Conservation (phyloP, 2,797 vertebrate genomes). For the Poeciliopsis turneri region DNA sequence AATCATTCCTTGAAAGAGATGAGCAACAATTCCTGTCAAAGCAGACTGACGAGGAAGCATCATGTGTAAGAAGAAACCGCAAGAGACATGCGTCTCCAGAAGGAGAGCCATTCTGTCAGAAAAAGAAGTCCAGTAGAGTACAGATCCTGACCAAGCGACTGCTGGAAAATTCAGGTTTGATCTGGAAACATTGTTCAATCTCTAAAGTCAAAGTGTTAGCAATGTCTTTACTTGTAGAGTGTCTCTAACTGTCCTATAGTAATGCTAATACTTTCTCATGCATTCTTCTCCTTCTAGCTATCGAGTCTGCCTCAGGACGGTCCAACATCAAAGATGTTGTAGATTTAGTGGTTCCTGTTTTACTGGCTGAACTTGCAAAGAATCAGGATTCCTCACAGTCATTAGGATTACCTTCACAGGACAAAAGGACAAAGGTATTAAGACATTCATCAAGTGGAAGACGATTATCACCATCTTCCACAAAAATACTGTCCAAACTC, state of each 20-base stretch:
- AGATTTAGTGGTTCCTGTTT: conserved; percentile 80
- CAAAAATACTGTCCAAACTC: conserved; percentile 4
- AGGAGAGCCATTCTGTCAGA: background rate
- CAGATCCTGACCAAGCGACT: conserved; percentile 74
- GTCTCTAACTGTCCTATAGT: background rate
- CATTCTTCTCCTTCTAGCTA: conserved; percentile 37
- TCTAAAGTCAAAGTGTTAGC: background rate
- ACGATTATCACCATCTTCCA: conserved; percentile 13
- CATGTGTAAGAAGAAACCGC: background rate
- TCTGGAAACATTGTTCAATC: background rate
- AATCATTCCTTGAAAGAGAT: conserved; percentile 1
- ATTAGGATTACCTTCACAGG: background rate
- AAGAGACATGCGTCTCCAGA: background rate
- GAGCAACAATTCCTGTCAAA: background rate
- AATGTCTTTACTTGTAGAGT: background rate
- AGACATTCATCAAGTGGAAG: background rate
- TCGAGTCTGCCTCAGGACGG: conserved; percentile 52
- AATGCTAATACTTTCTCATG: fast-evolving
- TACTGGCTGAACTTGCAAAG: conserved; percentile 82
- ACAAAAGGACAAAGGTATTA: conserved; percentile 22
- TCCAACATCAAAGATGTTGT: conserved; percentile 77
- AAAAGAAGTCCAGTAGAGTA: conserved; percentile 32
- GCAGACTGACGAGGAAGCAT: background rate
- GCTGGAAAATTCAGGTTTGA: conserved; percentile 74
- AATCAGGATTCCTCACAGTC: conserved; percentile 66